Evolutionary conservation across 2,797 vertebrate species (phyloP).

Genomic region (Mormyrops boulengeri): DNA sequence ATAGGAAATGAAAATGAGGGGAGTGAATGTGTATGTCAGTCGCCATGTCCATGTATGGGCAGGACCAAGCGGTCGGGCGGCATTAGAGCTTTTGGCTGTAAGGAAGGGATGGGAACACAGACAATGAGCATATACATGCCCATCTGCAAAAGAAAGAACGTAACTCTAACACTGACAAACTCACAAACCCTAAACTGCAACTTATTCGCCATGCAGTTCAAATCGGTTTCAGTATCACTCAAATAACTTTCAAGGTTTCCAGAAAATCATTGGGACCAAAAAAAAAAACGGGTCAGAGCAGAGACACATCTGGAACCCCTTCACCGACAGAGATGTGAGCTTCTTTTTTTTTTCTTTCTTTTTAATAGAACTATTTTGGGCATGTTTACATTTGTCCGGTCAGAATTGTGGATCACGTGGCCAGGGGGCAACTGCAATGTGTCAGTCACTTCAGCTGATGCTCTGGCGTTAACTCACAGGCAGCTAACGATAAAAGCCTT

Average conservation of each 20-base stretch:
- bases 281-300: slow-evolving; percentile 43
- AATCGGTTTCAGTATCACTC: slow-evolving; percentile 42
- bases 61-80: slow-evolving; percentile 83
- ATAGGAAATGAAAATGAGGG: slow-evolving; percentile 79
- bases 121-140: slow-evolving; percentile 89
- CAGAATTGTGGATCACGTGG: not conserved
- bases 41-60: slow-evolving; percentile 90
- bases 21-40: slow-evolving; percentile 82
- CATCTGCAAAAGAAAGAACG: slow-evolving; percentile 77
- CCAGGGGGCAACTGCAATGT: not conserved
- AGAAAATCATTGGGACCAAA: slow-evolving; percentile 56
- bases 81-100: slow-evolving; percentile 93
- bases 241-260: slow-evolving; percentile 45
- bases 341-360: not conserved
- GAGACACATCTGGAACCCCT: slow-evolving; percentile 62
- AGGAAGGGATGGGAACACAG: slow-evolving; percentile 90
- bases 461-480: not conserved
- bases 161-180: slow-evolving; percentile 82
- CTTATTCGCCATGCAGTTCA: slow-evolving; percentile 79
- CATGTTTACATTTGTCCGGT: not conserved
- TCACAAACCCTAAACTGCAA: slow-evolving; percentile 91
- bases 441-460: not conserved
- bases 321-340: slow-evolving; percentile 58
- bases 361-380: not conserved
- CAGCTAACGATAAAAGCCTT: not conserved